Percentiles rank a stretch among this genome's conserved stretches.
Evolutionary conservation across 2,888 invertebrate species (phyloP).

Genomic region (Sphecodes monilicornis): DNA sequence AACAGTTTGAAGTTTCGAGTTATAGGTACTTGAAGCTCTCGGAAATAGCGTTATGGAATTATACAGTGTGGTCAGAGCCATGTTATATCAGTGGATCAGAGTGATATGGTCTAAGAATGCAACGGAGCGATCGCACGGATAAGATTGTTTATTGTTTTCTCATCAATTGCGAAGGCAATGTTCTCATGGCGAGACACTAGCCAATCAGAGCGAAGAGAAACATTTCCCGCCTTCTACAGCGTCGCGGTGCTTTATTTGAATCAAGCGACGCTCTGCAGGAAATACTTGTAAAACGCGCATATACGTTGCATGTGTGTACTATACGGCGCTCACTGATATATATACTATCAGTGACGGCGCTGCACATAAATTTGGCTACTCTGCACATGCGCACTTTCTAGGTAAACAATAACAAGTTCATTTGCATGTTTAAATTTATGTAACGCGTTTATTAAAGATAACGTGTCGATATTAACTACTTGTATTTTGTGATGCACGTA

Average conservation of each 20-base stretch:
- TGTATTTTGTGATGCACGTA: neutral
- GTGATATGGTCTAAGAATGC: too few relatives aligned
- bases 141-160: too few relatives aligned
- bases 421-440: neutral
- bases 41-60: too few relatives aligned
- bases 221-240: neutral
- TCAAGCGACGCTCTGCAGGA: neutral
- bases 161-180: neutral
- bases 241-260: neutral
- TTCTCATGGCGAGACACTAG: neutral
- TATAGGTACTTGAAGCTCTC: too few relatives aligned
- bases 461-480: neutral
- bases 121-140: neutral
- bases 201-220: neutral
- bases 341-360: too few relatives aligned
- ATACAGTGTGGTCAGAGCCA: too few relatives aligned
- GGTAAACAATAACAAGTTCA: neutral
- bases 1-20: too few relatives aligned
- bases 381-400: constrained; percentile 10
- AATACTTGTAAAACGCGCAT: neutral
- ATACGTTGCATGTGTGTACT: neutral
- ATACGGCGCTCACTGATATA: too few relatives aligned
- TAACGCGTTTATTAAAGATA: neutral
- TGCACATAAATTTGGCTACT: neutral
- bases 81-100: too few relatives aligned